Base-by-base conservation (phyloP, 2,113 vertebrate species). In the Leucoraja erinaceus region DNA sequence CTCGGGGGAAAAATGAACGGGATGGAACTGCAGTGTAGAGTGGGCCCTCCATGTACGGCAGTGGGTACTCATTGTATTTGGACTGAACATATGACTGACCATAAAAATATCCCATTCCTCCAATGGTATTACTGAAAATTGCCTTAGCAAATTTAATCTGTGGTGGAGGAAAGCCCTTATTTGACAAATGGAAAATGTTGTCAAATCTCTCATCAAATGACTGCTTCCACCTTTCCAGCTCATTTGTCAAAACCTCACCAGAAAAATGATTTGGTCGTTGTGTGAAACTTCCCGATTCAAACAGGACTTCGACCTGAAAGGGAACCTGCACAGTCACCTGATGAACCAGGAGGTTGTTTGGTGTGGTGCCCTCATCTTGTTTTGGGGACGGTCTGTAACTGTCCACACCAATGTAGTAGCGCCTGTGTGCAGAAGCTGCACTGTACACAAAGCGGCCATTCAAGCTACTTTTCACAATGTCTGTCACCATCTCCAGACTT, bases 1-100 rank as follows among this genome's bases (percentile, higher is more conserved):
- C 98, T 0, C 98, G 96, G 0, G 98, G 98, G 93, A 99, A 99
- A 94, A 99, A 99, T 12, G 98, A 99, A 47, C 98, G 97, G 0
- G 98, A 99, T 0, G 98, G 98, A 16, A 99, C 98, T 0, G 97
- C 98, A 0, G 98, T 99, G 94, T 98, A 98, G 74, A 99, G 96
- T 0, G 95, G 63, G 3, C 0, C 96, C 93, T 93, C 96, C 94
- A 0, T 97, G 94, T 88, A 95, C 98, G 0, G 95, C 33, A 97
- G 94, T 0, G 96, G 97, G 74, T 93, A 95, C 33, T 97, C 97
- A 0, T 95, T 96, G 93, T 76, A 95, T 56, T 93, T 95, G 0
- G 96, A 97, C 94, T 95, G 98, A 31, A 99, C 97, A 93, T 98
- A 94, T 0, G 98, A 97, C 94, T 94, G 97, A 11, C 98, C 98